Evolutionary conservation across 2,113 vertebrate genomes (phyloP).

Genomic region (Zosterops borbonicus): DNA sequence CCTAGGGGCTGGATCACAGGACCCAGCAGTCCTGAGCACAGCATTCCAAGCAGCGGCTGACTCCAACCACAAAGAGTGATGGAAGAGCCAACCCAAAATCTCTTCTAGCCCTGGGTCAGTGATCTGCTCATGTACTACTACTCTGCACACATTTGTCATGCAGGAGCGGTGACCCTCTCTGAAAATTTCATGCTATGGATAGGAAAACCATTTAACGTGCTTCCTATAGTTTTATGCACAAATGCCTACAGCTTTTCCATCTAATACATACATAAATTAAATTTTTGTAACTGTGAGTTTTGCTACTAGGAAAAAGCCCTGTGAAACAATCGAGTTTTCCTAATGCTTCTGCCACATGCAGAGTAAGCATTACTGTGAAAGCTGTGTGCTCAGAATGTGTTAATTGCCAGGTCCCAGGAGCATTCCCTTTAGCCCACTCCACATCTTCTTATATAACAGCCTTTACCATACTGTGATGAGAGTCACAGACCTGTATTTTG

Average conservation of each 20-base stretch:
- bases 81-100: neutral
- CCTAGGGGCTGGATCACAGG: neutral
- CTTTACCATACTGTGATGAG: neutral
- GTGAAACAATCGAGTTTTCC: neutral
- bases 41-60: fast-evolving
- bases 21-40: neutral
- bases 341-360: neutral
- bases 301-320: neutral
- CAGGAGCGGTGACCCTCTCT: neutral
- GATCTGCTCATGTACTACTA: neutral
- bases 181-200: neutral
- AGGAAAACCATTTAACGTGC: neutral
- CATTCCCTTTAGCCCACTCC: neutral
- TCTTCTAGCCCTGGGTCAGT: neutral
- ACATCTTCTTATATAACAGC: neutral
- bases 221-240: neutral
- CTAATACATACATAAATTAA: neutral
- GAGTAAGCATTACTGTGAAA: neutral
- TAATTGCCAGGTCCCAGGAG: constrained; percentile 2
- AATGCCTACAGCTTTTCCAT: neutral
- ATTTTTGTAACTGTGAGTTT: neutral
- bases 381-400: neutral
- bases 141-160: neutral
- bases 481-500: neutral
- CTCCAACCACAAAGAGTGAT: fast-evolving